Percentiles rank a stretch among this genome's conserved stretches.
These are phyloP conservation scores for Trididemnum miniatum DNA, from an alignment of 23 tunicate genomes.

Conservation along the genomic window DNA sequence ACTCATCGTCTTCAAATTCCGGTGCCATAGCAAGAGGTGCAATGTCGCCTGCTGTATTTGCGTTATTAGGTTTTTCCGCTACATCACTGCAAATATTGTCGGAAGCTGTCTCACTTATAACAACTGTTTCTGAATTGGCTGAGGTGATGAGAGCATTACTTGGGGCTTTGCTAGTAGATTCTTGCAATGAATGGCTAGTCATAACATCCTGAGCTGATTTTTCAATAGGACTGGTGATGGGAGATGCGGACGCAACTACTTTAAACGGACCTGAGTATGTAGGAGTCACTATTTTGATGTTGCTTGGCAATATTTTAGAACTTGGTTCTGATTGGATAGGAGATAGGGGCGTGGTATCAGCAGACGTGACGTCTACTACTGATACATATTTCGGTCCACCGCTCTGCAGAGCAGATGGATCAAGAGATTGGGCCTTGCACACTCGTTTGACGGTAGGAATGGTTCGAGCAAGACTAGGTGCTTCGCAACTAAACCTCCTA, in stretches of 20 bases:
- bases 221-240: not conserved
- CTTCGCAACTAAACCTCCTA: slow-evolving; percentile 83
- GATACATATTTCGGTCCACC: not conserved
- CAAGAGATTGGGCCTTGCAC: slow-evolving; percentile 45
- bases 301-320: not conserved
- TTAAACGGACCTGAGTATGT: slow-evolving; percentile 27
- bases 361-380: not conserved
- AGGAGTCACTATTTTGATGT: not conserved
- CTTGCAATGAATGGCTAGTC: not conserved
- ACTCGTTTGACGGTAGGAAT: slow-evolving; percentile 75
- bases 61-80: not conserved
- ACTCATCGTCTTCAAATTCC: not conserved
- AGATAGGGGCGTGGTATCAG: not conserved
- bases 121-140: not conserved
- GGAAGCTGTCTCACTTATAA: not conserved
- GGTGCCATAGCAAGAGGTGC: not conserved
- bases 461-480: slow-evolving; percentile 50
- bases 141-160: not conserved
- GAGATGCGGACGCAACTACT: slow-evolving; percentile 9
- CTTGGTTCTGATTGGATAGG: not conserved
- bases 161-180: not conserved
- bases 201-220: not conserved
- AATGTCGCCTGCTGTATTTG: not conserved
- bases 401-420: slow-evolving; percentile 15
- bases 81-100: no score